These are phyloP conservation scores for Puma concolor DNA, from an alignment of 2,113 vertebrate genomes.

Conservation along the genomic window DNA sequence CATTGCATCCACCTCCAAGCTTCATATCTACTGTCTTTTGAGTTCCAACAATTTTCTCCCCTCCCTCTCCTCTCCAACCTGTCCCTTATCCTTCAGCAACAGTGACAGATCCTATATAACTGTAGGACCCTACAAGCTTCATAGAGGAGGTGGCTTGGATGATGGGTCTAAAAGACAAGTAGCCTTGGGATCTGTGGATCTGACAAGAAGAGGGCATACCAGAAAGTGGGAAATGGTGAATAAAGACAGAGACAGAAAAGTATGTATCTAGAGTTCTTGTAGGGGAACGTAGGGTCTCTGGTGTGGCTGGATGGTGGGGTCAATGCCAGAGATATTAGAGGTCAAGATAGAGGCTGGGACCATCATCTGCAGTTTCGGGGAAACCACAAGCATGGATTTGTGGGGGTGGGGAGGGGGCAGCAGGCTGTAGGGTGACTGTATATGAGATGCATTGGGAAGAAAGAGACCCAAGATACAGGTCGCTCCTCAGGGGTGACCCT, in stretches of 20 bases:
- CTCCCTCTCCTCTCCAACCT: background rate
- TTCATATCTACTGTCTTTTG: background rate
- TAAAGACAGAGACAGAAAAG: background rate
- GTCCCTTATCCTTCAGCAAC: background rate
- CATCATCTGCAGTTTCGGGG: background rate
- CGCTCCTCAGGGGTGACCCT: accelerated
- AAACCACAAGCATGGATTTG: background rate
- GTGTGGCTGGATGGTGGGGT: background rate
- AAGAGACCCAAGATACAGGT: background rate
- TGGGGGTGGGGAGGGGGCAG: background rate
- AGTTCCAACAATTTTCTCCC: background rate
- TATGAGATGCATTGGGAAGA: background rate
- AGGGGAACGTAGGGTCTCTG: background rate
- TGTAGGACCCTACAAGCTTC: background rate
- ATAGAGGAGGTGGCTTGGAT: background rate
- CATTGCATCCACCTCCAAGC: background rate
- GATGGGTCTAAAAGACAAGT: background rate
- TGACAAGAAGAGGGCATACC: background rate
- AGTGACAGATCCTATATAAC: background rate
- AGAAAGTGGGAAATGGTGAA: background rate
- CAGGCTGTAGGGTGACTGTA: background rate
- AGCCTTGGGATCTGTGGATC: background rate
- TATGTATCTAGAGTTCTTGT: background rate
- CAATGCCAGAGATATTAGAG: background rate
- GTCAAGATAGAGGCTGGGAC: background rate